Percentiles rank a stretch among this genome's conserved stretches.
Evolutionary conservation across 2,797 vertebrate genomes (phyloP).

Genomic region (Acomys russatus): DNA sequence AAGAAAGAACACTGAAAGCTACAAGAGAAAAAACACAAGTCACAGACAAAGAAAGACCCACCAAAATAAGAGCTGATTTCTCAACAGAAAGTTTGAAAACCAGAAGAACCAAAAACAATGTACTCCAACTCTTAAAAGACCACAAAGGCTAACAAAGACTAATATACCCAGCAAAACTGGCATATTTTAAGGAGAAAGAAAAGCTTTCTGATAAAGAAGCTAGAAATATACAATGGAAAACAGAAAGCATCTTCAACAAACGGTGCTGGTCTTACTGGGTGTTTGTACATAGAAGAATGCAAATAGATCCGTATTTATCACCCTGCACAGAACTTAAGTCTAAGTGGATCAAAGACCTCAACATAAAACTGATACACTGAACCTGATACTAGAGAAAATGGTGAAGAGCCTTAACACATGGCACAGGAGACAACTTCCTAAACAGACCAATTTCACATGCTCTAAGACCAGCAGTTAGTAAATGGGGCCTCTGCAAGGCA

Average conservation of each 20-base stretch:
- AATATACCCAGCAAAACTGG: neutral
- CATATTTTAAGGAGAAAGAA: neutral
- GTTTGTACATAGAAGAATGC: neutral
- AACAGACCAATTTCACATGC: no score
- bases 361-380: neutral
- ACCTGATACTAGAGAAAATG: no score
- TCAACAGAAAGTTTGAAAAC: neutral
- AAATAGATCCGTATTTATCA: neutral
- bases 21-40: neutral
- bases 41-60: neutral
- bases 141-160: neutral
- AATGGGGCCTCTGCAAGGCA: neutral
- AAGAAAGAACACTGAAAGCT: neutral
- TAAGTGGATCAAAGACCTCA: no score
- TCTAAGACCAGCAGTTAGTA: no score
- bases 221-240: neutral
- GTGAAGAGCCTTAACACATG: no score
- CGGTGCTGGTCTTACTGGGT: neutral
- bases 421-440: no score
- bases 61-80: neutral
- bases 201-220: neutral
- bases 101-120: neutral
- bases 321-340: neutral
- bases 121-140: neutral
- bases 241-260: neutral